These are phyloP conservation scores for Cotesia vestalis DNA, from an alignment of 1,140 invertebrate species.

Conservation along the genomic window DNA sequence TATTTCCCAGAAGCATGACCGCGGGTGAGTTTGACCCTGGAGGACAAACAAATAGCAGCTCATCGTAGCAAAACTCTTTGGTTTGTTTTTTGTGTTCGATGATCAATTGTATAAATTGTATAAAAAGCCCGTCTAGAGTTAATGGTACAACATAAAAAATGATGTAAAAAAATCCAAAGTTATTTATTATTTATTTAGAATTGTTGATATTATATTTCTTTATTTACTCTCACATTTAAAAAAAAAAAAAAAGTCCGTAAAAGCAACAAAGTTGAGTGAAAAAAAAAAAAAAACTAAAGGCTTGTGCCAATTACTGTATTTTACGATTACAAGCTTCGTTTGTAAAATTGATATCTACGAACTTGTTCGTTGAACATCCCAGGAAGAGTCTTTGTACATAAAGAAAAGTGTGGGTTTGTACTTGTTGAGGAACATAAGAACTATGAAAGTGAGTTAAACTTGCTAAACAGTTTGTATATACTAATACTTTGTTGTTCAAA, in stretches of 20 bases:
- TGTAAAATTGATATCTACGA: constrained; percentile 29
- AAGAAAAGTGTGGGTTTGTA: constrained; percentile 30
- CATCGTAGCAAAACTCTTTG: constrained; percentile 13
- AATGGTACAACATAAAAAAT: not conserved
- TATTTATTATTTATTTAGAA: not conserved
- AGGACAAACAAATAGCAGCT: constrained; percentile 23
- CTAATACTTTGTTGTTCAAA: not conserved
- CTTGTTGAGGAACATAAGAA: constrained; percentile 2
- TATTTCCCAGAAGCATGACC: constrained; percentile 27
- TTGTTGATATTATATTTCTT: not conserved
- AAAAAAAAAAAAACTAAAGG: not conserved
- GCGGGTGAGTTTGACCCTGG: constrained; percentile 24
- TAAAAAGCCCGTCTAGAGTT: not conserved
- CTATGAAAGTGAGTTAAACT: not conserved
- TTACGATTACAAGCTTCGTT: constrained; percentile 20
- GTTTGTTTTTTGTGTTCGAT: constrained; percentile 26
- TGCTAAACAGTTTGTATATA: not conserved
- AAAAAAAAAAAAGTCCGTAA: not conserved
- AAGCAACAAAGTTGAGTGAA: not conserved
- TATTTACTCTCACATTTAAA: not conserved
- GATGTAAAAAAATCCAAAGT: not conserved
- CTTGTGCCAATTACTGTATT: constrained; percentile 27
- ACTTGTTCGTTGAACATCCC: constrained; percentile 16
- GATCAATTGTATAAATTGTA: constrained; percentile 15
- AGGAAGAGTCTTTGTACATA: constrained; percentile 13